Evolutionary conservation across 2,113 vertebrate species (phyloP), one percentile per base, ranked within the genome.

Genomic region (Ameiurus melas): DNA sequence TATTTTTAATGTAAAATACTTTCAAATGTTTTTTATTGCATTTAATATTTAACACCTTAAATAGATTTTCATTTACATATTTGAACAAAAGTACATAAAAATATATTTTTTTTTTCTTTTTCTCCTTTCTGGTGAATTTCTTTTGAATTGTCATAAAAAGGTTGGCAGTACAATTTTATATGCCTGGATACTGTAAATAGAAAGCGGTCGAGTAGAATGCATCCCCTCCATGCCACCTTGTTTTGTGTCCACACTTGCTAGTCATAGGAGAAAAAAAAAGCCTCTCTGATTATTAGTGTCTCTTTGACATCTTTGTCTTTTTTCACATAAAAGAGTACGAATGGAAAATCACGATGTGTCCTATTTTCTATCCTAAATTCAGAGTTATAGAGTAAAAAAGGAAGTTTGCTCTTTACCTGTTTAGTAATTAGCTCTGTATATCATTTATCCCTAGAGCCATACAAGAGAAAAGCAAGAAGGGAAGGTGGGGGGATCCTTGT

Each of bases 111-210:
- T 14, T 55, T 55, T n/a, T 82, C 71, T 89, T 81, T n/a, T 87
- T 71, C 5, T 60, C 9, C 20, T 43, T 83, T 81, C 25, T 64
- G 58, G 66, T 75, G 68, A 58, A 71, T 33, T 71, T 12, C 89
- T 30, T 43, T 27, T 12, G 66, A 53, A 71, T 79, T 87, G 79
- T 73, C 84, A 83, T 55, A 86, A 81, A 84, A 86, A 90, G 83
- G 60, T 78, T 88, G 75, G n/a, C 57, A 78, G 83, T 91, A 88
- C 36, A 88, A 88, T 91, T 93, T 90, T 90, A 85, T 90, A 90
- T 55, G 80, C 93, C 81, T 83, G 86, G 90, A 86, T 90, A 33
- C 86, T 90, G 92, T 94, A 89, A 86, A 90, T 90, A 92, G 90
- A 91, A 77, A 51, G 88, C 85, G 86, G 85, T 92, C 90, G 87